Conservation (phyloP, 2,888 invertebrate species). For the Dryomyza anilis region DNA sequence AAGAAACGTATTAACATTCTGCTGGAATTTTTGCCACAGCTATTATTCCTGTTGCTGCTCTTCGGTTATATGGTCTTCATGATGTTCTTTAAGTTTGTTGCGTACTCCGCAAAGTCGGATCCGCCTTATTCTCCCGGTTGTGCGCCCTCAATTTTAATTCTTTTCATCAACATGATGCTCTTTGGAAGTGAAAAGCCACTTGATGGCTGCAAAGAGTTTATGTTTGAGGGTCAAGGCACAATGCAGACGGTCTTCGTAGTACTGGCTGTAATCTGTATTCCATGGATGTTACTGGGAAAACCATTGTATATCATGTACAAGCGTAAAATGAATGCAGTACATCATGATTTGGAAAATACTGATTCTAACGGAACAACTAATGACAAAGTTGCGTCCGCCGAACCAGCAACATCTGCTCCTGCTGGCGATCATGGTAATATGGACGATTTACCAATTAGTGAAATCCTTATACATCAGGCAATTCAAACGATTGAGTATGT, state of each 20-base stretch:
- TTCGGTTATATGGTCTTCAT: conserved; percentile 92
- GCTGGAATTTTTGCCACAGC: conserved; percentile 88
- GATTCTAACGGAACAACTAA: background rate
- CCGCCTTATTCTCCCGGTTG: conserved; percentile 63
- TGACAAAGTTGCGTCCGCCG: too few relatives aligned
- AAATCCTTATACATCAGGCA: conserved; percentile 88
- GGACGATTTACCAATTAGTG: conserved; percentile 74
- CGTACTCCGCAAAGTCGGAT: conserved; percentile 64
- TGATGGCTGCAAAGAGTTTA: conserved; percentile 65
- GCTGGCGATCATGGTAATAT: conserved; percentile 59
- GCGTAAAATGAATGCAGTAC: conserved; percentile 56
- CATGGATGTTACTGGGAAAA: conserved; percentile 92
- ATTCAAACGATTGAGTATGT: conserved; percentile 98
- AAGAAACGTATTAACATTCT: conserved; percentile 71
- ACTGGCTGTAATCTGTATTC: conserved; percentile 82
- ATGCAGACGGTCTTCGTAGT: conserved; percentile 81
- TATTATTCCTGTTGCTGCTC: conserved; percentile 83
- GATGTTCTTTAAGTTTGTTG: conserved; percentile 90
- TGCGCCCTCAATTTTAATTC: conserved; percentile 78
- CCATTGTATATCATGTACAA: conserved; percentile 75
- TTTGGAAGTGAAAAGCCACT: conserved; percentile 63
- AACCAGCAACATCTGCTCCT: background rate
- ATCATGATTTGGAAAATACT: background rate
- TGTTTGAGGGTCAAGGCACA: conserved; percentile 73
- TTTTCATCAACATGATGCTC: conserved; percentile 81